phyloP scores from a whole-genome alignment of 2,888 invertebrate species.

The Oligia strigilis region DNA sequence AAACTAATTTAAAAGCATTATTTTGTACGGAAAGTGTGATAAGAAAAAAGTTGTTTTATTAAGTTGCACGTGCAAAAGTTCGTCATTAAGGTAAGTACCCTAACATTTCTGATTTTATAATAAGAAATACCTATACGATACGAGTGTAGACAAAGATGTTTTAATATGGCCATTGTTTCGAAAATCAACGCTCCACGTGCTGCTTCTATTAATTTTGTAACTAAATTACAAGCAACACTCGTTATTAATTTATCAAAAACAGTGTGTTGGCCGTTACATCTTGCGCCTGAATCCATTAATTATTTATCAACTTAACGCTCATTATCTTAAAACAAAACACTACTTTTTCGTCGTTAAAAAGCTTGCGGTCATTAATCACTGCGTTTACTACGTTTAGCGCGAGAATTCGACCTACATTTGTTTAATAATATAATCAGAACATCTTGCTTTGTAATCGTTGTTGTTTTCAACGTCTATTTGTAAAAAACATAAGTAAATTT shows the following conservation, averaged over 20 bases:
- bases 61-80: not conserved
- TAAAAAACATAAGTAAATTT: not conserved
- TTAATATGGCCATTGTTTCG: not conserved
- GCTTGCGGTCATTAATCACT: constrained; percentile 81
- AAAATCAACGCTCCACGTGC: constrained; percentile 7
- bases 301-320: constrained; percentile 84
- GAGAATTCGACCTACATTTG: constrained; percentile 60
- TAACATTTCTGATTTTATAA: not conserved
- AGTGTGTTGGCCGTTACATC: constrained; percentile 70
- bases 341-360: constrained; percentile 79
- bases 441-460: constrained; percentile 44
- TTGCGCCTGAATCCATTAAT: constrained; percentile 78
- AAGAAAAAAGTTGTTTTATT: not conserved
- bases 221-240: constrained; percentile 48
- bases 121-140: not conserved
- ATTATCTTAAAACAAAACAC: constrained; percentile 84
- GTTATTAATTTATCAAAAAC: constrained; percentile 74
- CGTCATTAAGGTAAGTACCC: too few species aligned
- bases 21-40: not conserved
- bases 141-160: not conserved
- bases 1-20: too few species aligned
- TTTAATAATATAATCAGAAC: constrained; percentile 61
- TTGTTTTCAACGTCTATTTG: constrained; percentile 38
- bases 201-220: constrained; percentile 45
- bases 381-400: constrained; percentile 64